These are phyloP conservation scores for Syngnathus acus DNA, from an alignment of 2,797 vertebrate species.

Conservation along the genomic window DNA sequence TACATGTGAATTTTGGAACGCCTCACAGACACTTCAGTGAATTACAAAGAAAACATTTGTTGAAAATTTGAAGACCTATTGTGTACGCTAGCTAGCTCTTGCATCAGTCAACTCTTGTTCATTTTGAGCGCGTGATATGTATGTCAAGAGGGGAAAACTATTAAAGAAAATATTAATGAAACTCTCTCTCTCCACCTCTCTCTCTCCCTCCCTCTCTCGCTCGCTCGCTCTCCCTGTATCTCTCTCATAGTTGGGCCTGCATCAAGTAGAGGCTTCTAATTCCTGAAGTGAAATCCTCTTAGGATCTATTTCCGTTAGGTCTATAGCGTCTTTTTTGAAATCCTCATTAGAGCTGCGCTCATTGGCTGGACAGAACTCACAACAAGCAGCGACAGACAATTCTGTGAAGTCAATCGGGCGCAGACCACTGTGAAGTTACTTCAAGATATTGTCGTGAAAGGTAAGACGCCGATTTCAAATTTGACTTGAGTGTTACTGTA, in stretches of 20 bases:
- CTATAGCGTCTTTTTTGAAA: conserved; percentile 69
- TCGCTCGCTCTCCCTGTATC: background rate
- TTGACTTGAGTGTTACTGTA: background rate
- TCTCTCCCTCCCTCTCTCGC: background rate
- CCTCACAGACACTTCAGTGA: conserved; percentile 31
- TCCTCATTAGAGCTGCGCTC: conserved; percentile 63
- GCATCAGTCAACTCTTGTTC: conserved; percentile 12
- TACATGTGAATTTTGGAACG: conserved; percentile 30
- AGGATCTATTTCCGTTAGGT: conserved; percentile 83
- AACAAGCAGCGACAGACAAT: conserved; percentile 44
- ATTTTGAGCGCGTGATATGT: conserved; percentile 10
- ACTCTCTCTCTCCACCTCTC: background rate
- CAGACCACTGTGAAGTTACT: conserved; percentile 33
- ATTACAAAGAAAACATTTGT: conserved; percentile 38
- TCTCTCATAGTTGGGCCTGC: conserved; percentile 15
- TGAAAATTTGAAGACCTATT: conserved; percentile 15
- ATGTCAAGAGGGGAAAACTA: background rate
- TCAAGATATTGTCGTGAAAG: conserved; percentile 32
- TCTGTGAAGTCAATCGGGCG: conserved; percentile 27
- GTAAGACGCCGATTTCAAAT: conserved; percentile 35
- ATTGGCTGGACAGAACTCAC: conserved; percentile 54
- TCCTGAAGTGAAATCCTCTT: conserved; percentile 90
- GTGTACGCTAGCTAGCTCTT: background rate
- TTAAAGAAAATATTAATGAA: background rate
- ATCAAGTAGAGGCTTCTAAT: conserved; percentile 72